phyloP scores from a whole-genome alignment of 2,888 invertebrate genomes.

The Agrotis clavis region DNA sequence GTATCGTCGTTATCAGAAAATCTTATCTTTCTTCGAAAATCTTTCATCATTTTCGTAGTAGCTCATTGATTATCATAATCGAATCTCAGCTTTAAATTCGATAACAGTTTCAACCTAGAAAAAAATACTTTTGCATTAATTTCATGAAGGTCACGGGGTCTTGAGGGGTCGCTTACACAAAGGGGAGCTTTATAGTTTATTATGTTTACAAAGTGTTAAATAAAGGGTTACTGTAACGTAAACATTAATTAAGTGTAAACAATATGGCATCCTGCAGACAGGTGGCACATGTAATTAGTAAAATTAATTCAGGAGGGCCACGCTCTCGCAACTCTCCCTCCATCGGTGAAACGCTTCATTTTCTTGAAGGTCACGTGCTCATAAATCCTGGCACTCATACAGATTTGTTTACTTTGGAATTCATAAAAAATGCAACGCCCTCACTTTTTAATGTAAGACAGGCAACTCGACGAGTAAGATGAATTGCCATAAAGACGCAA shows the following conservation, averaged over 20 bases:
- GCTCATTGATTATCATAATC: conserved; percentile 49
- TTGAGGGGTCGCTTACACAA: conserved; percentile 24
- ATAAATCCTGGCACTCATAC: conserved; percentile 74
- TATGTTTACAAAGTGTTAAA: conserved; percentile 40
- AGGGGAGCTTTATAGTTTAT: conserved; percentile 46
- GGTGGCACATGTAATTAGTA: conserved; percentile 70
- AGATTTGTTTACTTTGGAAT: conserved; percentile 75
- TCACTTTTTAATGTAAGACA: conserved; percentile 60
- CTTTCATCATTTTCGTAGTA: conserved; percentile 42
- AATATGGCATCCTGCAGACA: conserved; percentile 65
- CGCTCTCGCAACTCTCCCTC: conserved; percentile 32
- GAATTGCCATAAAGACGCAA: conserved; percentile 11
- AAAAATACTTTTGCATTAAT: conserved; percentile 14
- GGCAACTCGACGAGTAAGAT: conserved; percentile 42
- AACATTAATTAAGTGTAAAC: conserved; percentile 68
- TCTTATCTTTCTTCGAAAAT: conserved; percentile 26
- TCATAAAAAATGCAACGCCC: conserved; percentile 75
- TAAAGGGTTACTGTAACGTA: conserved; percentile 45
- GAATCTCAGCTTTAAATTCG: conserved; percentile 37
- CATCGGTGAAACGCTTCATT: conserved; percentile 59
- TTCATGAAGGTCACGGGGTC: conserved; percentile 20
- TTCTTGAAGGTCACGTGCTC: conserved; percentile 73
- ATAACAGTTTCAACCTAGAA: conserved; percentile 25
- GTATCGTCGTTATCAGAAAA: conserved; percentile 27
- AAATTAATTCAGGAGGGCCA: conserved; percentile 70